Evolutionary conservation across 2,113 vertebrate genomes (phyloP).

Genomic region (Garra rufa): DNA sequence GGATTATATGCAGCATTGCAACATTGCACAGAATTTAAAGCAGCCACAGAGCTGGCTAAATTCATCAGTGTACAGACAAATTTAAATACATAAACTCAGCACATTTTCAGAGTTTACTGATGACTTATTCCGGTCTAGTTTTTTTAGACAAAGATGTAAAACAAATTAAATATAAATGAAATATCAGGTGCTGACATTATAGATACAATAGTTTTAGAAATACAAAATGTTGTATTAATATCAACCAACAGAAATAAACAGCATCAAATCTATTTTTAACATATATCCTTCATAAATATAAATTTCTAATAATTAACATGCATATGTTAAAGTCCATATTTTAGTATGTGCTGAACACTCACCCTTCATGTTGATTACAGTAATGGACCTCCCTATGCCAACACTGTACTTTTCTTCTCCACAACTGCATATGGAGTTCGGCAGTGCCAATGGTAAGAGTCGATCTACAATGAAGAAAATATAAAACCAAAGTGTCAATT

Average conservation of each 20-base stretch:
- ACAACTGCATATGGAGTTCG: conserved; percentile 7
- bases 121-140: no score
- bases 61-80: no score
- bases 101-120: no score
- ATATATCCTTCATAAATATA: neutral
- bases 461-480: neutral
- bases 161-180: neutral
- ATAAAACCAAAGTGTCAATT: neutral
- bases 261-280: neutral
- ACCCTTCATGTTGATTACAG: conserved; percentile 19
- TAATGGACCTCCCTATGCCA: neutral
- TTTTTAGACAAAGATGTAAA: neutral
- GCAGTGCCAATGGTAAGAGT: conserved; percentile 2
- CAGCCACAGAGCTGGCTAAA: no score
- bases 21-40: no score
- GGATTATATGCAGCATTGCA: no score
- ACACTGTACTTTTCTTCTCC: conserved; percentile 18
- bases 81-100: no score
- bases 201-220: neutral
- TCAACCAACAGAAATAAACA: neutral
- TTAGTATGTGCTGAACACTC: neutral
- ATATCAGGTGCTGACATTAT: neutral
- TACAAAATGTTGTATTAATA: no score
- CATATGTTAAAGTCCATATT: neutral
- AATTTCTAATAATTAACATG: neutral